A percentile compares a stretch with the other conserved stretches of the same genome.
Conservation (phyloP, 2,888 invertebrate genomes). For the Drosophila mettleri region DNA sequence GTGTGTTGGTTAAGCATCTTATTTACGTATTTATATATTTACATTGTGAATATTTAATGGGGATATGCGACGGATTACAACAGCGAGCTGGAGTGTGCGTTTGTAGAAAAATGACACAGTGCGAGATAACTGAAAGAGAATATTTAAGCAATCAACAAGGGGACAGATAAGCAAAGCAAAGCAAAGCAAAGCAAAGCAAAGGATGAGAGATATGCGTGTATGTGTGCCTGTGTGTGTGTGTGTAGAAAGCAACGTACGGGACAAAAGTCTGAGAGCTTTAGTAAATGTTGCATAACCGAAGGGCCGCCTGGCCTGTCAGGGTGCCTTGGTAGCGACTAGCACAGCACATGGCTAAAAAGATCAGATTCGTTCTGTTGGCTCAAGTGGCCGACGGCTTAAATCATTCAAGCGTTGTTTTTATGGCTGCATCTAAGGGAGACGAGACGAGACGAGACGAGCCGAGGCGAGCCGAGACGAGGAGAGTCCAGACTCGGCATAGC, state of each 20-base stretch:
- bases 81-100: conserved; percentile 10
- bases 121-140: conserved; percentile 63
- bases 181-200: background rate
- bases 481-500: background rate
- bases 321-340: conserved; percentile 3
- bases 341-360: conserved; percentile 48
- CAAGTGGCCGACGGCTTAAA: conserved; percentile 66
- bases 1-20: conserved; percentile 71
- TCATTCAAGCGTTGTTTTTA: conserved; percentile 65
- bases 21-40: conserved; percentile 79
- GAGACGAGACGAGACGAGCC: background rate
- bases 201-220: background rate
- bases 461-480: background rate
- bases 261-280: conserved; percentile 36
- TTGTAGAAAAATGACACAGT: conserved; percentile 60
- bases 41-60: conserved; percentile 79
- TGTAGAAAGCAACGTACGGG: background rate
- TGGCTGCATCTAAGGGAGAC: conserved; percentile 28
- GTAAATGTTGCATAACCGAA: conserved; percentile 69
- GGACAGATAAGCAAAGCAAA: background rate
- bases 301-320: conserved; percentile 21
- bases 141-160: conserved; percentile 66
- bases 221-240: background rate
- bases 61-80: conserved; percentile 75
- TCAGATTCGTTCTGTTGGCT: conserved; percentile 44